Conservation (phyloP, 2,797 vertebrate genomes). For the Gallinago nigripennis region DNA sequence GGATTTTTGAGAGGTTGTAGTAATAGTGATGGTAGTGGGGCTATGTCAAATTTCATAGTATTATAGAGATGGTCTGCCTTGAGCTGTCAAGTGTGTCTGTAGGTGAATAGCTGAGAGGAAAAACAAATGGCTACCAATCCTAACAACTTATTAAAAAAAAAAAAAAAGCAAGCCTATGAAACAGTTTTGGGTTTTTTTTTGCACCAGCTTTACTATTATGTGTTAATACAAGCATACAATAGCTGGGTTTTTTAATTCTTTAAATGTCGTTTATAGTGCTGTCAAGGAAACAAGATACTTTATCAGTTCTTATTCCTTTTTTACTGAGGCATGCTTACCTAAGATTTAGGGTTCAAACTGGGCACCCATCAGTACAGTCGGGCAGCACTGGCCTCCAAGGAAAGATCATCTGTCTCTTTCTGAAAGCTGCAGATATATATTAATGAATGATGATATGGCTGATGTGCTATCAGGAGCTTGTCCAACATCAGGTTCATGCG, state of each 20-base stretch:
- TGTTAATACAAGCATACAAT: neutral
- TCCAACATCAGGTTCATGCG: neutral
- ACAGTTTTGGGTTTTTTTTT: neutral
- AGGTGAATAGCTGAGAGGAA: neutral
- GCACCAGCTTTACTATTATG: neutral
- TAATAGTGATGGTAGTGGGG: neutral
- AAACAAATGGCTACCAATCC: neutral
- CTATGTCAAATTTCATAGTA: neutral
- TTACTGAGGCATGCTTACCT: conserved; percentile 31
- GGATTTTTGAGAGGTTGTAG: neutral
- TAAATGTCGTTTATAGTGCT: conserved; percentile 14
- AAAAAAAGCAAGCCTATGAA: neutral
- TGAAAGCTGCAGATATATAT: conserved; percentile 23
- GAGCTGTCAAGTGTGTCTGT: neutral
- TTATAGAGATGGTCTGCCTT: neutral
- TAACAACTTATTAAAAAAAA: neutral
- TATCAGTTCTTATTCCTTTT: conserved; percentile 11
- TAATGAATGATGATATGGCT: conserved; percentile 64
- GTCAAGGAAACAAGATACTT: conserved; percentile 33
- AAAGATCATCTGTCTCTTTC: conserved; percentile 65
- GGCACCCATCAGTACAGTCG: conserved; percentile 28
- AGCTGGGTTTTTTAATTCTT: neutral
- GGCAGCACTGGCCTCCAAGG: conserved; percentile 34
- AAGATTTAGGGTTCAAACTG: conserved; percentile 61
- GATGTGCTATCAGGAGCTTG: neutral